Evolutionary conservation across 1,140 invertebrate species (phyloP), one percentile per base, ranked within the genome.

Genomic region (Procambarus clarkii): DNA sequence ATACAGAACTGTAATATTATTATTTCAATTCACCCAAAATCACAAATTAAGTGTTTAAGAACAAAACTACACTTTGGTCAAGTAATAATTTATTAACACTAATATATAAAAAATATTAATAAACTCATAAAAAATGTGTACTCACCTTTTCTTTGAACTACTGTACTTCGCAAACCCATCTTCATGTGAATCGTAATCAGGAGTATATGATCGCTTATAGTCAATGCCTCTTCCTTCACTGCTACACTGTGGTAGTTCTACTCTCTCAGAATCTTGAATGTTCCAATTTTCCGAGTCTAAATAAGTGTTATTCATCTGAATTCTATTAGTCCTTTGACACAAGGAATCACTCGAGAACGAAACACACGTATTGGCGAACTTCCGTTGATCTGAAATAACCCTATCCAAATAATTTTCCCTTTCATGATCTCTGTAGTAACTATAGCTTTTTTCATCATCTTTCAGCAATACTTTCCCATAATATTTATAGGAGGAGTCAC

Each of bases 331-430:
- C 4, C 11, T 82, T 60, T 13, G n/a, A 82, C n/a, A 44, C 18
- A 82, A 54, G 45, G 78, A 80, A 34, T 4, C 50, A 11, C 50
- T 82, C 46, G 34, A 54, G 45, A 82, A 82, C 3, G 80, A 82
- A 54, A 60, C 60, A 60, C 80, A 82, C 34, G 80, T 54, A 3
- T 82, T 8, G 7, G 80, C 34, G 60, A 82, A 58, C 34, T 82
- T 60, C 34, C 60, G 46, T 44, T 15, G 50, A 45, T 82, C 50
- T 34, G 24, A 3, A 58, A 18, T n/a, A 24, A 60, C 13, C 34
- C 24, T 13, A 34, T 15, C 54, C 48, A 50, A n/a, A n/a, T 34
- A 7, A 24, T 24, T 54, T 13, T 82, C 54, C 18, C 34, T 46
- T 13, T n/a, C 78, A 24, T 8, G 21, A 48, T 80, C 15, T 80